Evolutionary conservation across 2,797 vertebrate species (phyloP).

Genomic region (Saxicola maurus): DNA sequence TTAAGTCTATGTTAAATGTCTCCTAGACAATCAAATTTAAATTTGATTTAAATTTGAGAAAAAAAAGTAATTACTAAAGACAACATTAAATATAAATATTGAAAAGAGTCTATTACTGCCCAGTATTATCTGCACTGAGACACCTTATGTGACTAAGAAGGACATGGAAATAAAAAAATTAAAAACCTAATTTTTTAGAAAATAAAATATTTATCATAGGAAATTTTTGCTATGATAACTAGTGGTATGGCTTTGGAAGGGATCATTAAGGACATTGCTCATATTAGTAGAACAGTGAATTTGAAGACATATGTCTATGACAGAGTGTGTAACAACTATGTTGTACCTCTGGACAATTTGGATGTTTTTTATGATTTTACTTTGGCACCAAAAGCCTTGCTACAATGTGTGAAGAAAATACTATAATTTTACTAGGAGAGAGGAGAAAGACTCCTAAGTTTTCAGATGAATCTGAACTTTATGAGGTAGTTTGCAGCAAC

Average conservation of each 20-base stretch:
- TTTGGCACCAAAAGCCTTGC: not conserved
- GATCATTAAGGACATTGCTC: not conserved
- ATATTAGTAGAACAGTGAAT: not conserved
- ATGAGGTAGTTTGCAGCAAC: not conserved
- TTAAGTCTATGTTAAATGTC: not conserved
- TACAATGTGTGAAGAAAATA: not conserved
- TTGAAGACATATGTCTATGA: not conserved
- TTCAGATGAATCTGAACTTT: not conserved
- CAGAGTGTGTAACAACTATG: not conserved
- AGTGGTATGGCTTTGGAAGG: not conserved
- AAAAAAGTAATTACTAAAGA: not conserved
- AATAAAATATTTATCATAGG: not conserved
- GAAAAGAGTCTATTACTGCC: not conserved
- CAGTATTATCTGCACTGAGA: not conserved
- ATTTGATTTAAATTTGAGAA: not conserved
- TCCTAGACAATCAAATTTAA: not conserved
- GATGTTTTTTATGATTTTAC: rapidly evolving
- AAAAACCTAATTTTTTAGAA: not conserved
- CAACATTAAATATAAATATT: not conserved
- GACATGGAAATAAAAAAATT: not conserved
- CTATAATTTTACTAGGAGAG: not conserved
- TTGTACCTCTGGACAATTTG: not conserved
- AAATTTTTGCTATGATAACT: not conserved
- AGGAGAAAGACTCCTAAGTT: not conserved
- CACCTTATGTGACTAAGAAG: not conserved